Evolutionary conservation across 2,888 invertebrate genomes (phyloP).

Genomic region (Drosophila putrida): DNA sequence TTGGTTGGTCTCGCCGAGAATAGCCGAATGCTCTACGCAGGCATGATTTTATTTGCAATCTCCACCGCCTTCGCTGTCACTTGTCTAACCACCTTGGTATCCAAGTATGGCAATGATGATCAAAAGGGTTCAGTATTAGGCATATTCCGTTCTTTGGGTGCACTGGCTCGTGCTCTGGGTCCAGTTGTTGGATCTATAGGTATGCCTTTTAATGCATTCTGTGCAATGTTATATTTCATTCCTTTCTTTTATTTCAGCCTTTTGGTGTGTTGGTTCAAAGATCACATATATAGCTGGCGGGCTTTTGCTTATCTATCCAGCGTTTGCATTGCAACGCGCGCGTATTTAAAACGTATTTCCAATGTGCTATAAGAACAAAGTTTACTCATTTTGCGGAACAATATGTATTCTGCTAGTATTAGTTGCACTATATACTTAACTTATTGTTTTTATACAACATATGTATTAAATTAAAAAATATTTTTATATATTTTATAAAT

Average conservation of each 20-base stretch:
- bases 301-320: constrained; percentile 91
- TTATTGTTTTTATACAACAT: constrained; percentile 42
- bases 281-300: constrained; percentile 94
- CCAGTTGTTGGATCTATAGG: constrained; percentile 95
- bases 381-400: constrained; percentile 34
- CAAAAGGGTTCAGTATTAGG: constrained; percentile 98
- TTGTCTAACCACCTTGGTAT: constrained; percentile 96
- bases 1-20: constrained; percentile 91
- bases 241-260: constrained; percentile 87
- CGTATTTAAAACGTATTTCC: constrained; percentile 56
- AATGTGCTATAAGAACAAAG: constrained; percentile 42
- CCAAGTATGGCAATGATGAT: constrained; percentile 91
- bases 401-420: constrained; percentile 59
- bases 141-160: constrained; percentile 96
- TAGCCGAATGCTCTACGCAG: constrained; percentile 89
- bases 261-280: constrained; percentile 95
- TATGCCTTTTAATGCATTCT: constrained; percentile 82
- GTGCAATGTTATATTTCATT: constrained; percentile 1
- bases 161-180: constrained; percentile 96
- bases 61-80: constrained; percentile 98
- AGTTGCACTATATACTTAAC: constrained; percentile 57
- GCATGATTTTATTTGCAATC: constrained; percentile 94
- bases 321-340: constrained; percentile 87
- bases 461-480: constrained; percentile 37
- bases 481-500: constrained; percentile 46